These are phyloP conservation scores for Laothoe populi DNA, from an alignment of 2,888 invertebrate species.

Conservation along the genomic window DNA sequence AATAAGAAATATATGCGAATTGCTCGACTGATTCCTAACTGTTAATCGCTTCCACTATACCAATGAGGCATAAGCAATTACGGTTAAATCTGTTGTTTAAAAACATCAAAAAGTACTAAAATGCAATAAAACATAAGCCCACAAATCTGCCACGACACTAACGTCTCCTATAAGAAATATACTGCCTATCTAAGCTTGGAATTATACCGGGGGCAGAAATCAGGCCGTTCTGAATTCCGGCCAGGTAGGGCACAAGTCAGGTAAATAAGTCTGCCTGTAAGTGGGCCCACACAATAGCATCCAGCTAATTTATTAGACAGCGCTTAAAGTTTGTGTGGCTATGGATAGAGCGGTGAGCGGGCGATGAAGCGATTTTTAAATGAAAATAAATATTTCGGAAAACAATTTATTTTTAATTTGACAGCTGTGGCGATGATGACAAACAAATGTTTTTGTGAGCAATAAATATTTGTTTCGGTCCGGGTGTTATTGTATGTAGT, in stretches of 20 bases:
- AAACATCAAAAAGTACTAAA: neutral
- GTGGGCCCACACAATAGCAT: conserved; percentile 75
- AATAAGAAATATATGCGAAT: too few species aligned
- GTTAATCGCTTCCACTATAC: too few species aligned
- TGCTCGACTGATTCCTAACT: too few species aligned
- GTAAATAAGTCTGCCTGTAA: conserved; percentile 77
- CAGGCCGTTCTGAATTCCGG: conserved; percentile 36
- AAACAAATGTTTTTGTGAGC: too few species aligned
- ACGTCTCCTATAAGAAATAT: conserved; percentile 3
- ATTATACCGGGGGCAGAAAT: conserved; percentile 39
- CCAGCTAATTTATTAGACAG: conserved; percentile 75
- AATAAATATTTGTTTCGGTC: too few species aligned
- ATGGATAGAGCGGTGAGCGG: conserved; percentile 33
- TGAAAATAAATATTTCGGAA: neutral
- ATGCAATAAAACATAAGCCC: neutral
- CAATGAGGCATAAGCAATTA: too few species aligned
- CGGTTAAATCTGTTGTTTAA: neutral
- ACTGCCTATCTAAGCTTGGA: conserved; percentile 33
- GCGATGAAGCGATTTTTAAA: neutral
- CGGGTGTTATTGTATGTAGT: too few species aligned
- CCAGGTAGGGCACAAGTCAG: conserved; percentile 57
- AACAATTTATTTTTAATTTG: too few species aligned
- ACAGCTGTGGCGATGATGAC: too few species aligned
- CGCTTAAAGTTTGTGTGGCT: conserved; percentile 60
- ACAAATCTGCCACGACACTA: neutral